These are phyloP conservation scores for Neodiprion lecontei DNA, from an alignment of 1,140 invertebrate species.

Conservation along the genomic window DNA sequence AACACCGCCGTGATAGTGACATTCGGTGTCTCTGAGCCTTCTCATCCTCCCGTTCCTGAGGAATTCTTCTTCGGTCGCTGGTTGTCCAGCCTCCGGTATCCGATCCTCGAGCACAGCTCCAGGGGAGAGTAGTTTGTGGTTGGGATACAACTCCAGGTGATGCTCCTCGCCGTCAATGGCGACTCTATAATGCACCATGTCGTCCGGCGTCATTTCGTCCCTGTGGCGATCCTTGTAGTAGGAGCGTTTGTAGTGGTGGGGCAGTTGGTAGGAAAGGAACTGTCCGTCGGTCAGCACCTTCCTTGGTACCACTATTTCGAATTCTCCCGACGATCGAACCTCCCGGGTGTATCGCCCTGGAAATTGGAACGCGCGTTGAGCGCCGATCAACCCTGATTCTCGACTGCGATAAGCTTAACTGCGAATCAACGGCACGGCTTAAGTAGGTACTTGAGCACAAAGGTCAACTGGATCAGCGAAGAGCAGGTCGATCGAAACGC, in stretches of 20 bases:
- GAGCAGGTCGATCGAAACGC: too few relatives aligned
- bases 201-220: constrained; percentile 25
- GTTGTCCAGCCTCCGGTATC: constrained; percentile 40
- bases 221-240: constrained; percentile 27
- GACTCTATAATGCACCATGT: constrained; percentile 54
- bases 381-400: too few relatives aligned
- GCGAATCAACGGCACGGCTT: too few relatives aligned
- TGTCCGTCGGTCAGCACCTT: constrained; percentile 49
- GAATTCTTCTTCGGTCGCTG: constrained; percentile 25
- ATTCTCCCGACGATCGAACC: constrained; percentile 30
- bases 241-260: constrained; percentile 41
- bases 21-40: constrained; percentile 41
- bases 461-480: too few relatives aligned
- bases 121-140: constrained; percentile 50
- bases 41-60: constrained; percentile 38
- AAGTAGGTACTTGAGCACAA: too few relatives aligned
- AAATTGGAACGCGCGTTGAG: too few relatives aligned
- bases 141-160: constrained; percentile 54
- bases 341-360: constrained; percentile 33
- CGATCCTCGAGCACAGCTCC: constrained; percentile 39
- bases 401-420: too few relatives aligned
- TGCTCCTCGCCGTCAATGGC: constrained; percentile 46
- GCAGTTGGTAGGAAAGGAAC: constrained; percentile 50
- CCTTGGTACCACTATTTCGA: constrained; percentile 48
- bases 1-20: constrained; percentile 59